phyloP scores from a whole-genome alignment of 2,797 vertebrate species.

The Ispidina lecontei region DNA sequence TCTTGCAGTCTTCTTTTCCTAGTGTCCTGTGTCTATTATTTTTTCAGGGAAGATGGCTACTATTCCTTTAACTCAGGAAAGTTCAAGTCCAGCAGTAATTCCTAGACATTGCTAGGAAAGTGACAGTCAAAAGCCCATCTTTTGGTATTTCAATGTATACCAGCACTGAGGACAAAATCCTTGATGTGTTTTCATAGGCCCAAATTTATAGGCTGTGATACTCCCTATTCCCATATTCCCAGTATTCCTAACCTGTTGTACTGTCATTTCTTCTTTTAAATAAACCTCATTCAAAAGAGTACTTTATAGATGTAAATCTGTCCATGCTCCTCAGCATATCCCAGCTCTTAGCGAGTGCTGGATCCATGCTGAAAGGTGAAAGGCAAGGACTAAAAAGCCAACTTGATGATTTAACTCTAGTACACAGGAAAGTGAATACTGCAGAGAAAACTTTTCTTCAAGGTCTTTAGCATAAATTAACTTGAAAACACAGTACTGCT shows the following conservation, averaged over 20 bases:
- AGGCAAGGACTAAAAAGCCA: not conserved
- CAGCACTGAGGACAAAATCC: not conserved
- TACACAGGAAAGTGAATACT: not conserved
- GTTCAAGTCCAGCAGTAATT: not conserved
- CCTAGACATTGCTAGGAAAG: not conserved
- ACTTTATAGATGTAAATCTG: not conserved
- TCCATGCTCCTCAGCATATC: not conserved
- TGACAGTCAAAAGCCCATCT: accelerated
- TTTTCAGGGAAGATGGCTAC: not conserved
- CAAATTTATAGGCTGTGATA: not conserved
- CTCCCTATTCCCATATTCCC: not conserved
- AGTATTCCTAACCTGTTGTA: not conserved
- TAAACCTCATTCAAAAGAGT: not conserved
- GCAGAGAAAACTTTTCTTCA: not conserved
- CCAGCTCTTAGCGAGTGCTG: accelerated
- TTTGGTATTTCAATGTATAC: not conserved
- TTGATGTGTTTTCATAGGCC: not conserved
- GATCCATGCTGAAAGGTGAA: not conserved
- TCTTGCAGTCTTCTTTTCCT: not conserved
- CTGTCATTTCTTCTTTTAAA: not conserved
- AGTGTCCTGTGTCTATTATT: not conserved
- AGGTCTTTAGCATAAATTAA: not conserved
- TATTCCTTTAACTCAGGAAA: not conserved
- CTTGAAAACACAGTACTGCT: not conserved
- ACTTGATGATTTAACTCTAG: not conserved